Conservation (phyloP, 2,888 invertebrate genomes). For the Dicranocentrus wangi region DNA sequence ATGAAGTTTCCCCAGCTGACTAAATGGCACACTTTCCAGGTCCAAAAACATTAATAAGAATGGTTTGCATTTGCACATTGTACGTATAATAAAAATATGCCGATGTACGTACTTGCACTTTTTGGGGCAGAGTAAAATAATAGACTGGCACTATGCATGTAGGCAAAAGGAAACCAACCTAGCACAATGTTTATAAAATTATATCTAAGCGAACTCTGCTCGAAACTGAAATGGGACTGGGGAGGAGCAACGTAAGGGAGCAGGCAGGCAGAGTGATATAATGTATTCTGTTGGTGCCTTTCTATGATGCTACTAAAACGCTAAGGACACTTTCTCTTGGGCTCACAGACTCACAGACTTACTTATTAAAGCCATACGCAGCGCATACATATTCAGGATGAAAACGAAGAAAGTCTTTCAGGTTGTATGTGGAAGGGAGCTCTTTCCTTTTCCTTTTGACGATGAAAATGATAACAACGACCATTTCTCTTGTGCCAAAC, state of each 20-base stretch:
- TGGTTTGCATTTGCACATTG: too few relatives aligned
- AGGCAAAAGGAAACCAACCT: too few relatives aligned
- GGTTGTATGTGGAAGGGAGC: conserved; percentile 13
- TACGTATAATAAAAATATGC: too few relatives aligned
- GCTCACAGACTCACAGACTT: conserved; percentile 2
- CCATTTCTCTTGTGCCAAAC: conserved; percentile 36
- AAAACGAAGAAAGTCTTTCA: neutral
- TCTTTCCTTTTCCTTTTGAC: conserved; percentile 23
- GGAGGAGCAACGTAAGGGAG: neutral
- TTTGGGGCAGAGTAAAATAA: too few relatives aligned
- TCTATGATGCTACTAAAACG: too few relatives aligned
- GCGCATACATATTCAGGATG: neutral
- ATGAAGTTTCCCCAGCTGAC: too few relatives aligned
- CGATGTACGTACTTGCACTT: too few relatives aligned
- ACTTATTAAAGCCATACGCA: conserved; percentile 6
- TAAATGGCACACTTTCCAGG: too few relatives aligned
- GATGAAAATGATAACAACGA: conserved; percentile 51
- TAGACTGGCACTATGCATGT: too few relatives aligned
- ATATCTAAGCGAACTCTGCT: neutral
- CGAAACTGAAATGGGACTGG: conserved; percentile 21
- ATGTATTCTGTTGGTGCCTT: conserved; percentile 18
- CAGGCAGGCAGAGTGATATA: neutral
- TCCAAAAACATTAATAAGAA: too few relatives aligned
- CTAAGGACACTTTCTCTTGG: conserved; percentile 29
- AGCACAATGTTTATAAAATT: conserved; percentile 12